Conservation (phyloP, 2,113 vertebrate species). For the Parus major region DNA sequence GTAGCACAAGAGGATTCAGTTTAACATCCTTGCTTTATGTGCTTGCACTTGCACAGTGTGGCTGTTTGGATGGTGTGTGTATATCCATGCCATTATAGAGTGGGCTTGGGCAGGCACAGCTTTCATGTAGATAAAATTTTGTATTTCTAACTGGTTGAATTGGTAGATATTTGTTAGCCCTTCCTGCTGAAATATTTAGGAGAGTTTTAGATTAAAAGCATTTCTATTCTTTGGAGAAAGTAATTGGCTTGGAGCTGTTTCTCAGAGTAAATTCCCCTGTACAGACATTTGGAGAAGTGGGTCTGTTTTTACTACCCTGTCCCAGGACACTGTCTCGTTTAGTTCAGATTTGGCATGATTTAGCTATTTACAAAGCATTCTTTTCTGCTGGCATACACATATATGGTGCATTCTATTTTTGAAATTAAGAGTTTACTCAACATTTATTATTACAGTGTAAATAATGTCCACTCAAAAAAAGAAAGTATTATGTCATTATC, state of each 20-base stretch:
- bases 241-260: background rate
- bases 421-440: background rate
- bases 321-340: background rate
- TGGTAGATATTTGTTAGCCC: fast-evolving
- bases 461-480: background rate
- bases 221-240: background rate
- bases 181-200: background rate
- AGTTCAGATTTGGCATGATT: background rate
- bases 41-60: background rate
- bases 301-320: background rate
- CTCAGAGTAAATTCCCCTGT: background rate
- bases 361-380: background rate
- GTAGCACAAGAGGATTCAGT: background rate
- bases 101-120: background rate
- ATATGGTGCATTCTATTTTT: background rate
- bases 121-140: background rate
- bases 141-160: background rate
- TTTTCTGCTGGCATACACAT: background rate
- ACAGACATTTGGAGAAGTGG: background rate
- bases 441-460: background rate
- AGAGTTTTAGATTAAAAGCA: background rate
- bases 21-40: background rate
- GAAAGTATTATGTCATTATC: background rate
- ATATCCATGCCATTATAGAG: background rate
- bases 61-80: background rate